Evolutionary conservation across 2,888 invertebrate genomes (phyloP).

Genomic region (Orthosia gracilis): DNA sequence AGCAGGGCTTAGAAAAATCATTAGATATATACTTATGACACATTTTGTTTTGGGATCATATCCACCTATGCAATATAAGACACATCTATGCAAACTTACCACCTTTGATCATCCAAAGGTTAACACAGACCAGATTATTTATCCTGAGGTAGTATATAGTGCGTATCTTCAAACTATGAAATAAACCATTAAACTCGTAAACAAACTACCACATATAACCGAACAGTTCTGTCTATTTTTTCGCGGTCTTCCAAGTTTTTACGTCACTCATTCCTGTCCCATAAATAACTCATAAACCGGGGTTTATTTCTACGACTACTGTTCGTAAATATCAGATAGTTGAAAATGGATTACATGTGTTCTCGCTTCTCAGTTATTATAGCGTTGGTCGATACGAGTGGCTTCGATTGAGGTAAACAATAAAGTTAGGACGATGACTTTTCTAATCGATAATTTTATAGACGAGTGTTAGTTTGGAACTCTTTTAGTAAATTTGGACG

Average conservation of each 20-base stretch:
- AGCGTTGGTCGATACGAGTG: constrained; percentile 14
- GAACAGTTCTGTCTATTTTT: not conserved
- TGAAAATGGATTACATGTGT: constrained; percentile 51
- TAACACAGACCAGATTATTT: not conserved
- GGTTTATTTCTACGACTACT: constrained; percentile 24
- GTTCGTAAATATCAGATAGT: constrained; percentile 36
- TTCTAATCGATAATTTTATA: constrained; percentile 54
- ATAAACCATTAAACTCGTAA: not conserved
- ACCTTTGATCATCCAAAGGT: too few species aligned
- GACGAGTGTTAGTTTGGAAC: constrained; percentile 21
- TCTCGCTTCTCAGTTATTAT: constrained; percentile 21
- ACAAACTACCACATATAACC: not conserved
- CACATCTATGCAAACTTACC: too few species aligned
- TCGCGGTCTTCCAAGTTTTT: not conserved
- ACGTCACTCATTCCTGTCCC: not conserved
- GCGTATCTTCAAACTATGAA: not conserved
- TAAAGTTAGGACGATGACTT: constrained; percentile 50
- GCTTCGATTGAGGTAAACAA: constrained; percentile 38
- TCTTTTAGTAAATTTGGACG: constrained; percentile 7
- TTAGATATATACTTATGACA: too few species aligned
- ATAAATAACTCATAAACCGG: constrained; percentile 35
- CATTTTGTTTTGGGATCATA: too few species aligned
- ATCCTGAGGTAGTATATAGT: not conserved
- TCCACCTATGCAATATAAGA: too few species aligned
- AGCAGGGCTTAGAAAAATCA: too few species aligned